Evolutionary conservation across 2,113 vertebrate genomes (phyloP), one percentile per base, ranked within the genome.

Genomic region (Dasypus novemcinctus): DNA sequence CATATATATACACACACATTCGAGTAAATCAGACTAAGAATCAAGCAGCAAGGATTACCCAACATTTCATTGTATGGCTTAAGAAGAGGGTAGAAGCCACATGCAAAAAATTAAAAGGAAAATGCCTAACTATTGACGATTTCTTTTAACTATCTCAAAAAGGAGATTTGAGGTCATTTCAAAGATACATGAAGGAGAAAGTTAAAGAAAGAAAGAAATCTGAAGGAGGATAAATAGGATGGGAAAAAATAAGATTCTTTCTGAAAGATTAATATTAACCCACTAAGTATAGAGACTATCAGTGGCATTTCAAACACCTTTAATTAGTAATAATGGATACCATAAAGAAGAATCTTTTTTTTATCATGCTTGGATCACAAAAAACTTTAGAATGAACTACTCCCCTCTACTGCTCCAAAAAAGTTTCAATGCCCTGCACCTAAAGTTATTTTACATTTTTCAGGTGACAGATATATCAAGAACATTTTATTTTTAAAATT

Each of bases 341-440:
- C 12, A 0, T 2, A 23, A 29, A 72, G 11, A 46, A 1, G 7
- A 14, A 15, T 14, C 66, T 10, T 5, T 14, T 14, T 4, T 0
- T 29, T 11, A 18, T 18, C 25, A 11, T 12, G 5, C 31, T n/a
- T 46, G 2, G 76, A 3, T 54, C 82, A 10, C 5, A 25, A 76
- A 49, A 36, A 36, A 7, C 29, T 87, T 11, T 52, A 21, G 17
- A 33, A 3, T 10, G 38, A 52, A 59, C 18, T 59, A 59, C 21
- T 59, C 21, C 57, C 17, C 52, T 15, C 52, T 54, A 21, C 29
- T 29, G 23, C 15, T 69, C 8, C 74, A 18, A 12, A 25, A 20
- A 61, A n/a, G 11, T 41, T 38, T 57, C 54, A 33, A 7, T n/a
- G 52, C 59, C 23, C 0, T 21, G 36, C 21, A 91, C 20, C 33